Evolutionary conservation across 2,888 invertebrate genomes (phyloP).

Genomic region (Callyntrura sp.): DNA sequence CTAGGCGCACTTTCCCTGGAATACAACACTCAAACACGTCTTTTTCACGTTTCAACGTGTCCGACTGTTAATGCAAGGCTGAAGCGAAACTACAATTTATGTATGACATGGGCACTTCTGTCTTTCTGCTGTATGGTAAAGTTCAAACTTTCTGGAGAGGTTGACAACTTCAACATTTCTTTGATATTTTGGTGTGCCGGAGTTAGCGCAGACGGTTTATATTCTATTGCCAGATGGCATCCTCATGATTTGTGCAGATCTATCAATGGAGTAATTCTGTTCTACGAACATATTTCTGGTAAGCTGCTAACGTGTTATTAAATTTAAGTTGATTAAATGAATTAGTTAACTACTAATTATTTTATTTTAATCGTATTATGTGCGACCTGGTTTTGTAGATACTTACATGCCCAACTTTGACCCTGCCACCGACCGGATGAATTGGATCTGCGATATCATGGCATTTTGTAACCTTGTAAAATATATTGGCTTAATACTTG

Average conservation of each 20-base stretch:
- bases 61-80: neutral
- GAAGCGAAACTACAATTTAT: neutral
- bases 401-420: neutral
- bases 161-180: neutral
- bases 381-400: neutral
- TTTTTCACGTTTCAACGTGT: neutral
- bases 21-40: neutral
- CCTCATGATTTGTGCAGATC: neutral
- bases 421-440: neutral
- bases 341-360: too few relatives aligned
- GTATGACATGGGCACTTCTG: neutral
- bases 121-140: neutral
- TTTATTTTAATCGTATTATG: too few relatives aligned
- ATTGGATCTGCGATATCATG: neutral
- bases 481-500: neutral
- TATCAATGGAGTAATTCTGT: neutral
- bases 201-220: neutral
- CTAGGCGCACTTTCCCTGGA: neutral
- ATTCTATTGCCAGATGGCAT: neutral
- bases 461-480: neutral
- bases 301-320: neutral
- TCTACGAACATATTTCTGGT: neutral
- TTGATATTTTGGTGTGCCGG: neutral
- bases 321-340: neutral
- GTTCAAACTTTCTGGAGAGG: neutral